Evolutionary conservation across 2,113 vertebrate species (phyloP).

Genomic region (Labeo catla): DNA sequence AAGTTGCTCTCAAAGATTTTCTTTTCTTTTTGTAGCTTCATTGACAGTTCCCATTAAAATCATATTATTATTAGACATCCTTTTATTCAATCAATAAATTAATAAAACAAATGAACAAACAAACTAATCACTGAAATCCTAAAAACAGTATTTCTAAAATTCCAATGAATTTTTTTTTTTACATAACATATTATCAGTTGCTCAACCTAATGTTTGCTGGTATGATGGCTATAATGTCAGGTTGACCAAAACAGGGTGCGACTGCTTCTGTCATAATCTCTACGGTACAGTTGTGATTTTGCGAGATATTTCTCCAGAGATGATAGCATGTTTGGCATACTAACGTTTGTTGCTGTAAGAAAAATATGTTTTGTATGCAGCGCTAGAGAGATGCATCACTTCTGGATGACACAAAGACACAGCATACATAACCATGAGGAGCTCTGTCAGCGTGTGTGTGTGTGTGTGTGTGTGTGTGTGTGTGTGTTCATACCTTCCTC

Average conservation of each 20-base stretch:
- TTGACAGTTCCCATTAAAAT: neutral
- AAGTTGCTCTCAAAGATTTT: neutral
- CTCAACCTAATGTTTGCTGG: neutral
- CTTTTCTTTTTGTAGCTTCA: neutral
- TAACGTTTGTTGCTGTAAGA: neutral
- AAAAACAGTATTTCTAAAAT: too few species aligned
- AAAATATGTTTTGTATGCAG: conserved; percentile 17
- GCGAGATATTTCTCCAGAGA: neutral
- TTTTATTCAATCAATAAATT: neutral
- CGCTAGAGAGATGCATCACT: conserved; percentile 40
- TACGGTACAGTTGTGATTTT: neutral
- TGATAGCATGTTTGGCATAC: neutral
- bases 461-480: conserved; percentile 12
- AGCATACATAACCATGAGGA: conserved; percentile 74
- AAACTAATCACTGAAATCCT: neutral
- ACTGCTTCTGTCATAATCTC: neutral
- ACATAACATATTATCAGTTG: neutral
- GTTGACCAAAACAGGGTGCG: neutral
- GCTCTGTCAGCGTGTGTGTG: neutral
- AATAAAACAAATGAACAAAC: neutral
- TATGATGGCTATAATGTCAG: neutral
- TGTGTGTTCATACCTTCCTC: conserved; percentile 82
- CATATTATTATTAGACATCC: neutral
- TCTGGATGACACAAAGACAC: conserved; percentile 57
- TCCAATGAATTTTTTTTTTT: neutral